Evolutionary conservation across 1,140 invertebrate genomes (phyloP).

Genomic region (Episyrphus balteatus): DNA sequence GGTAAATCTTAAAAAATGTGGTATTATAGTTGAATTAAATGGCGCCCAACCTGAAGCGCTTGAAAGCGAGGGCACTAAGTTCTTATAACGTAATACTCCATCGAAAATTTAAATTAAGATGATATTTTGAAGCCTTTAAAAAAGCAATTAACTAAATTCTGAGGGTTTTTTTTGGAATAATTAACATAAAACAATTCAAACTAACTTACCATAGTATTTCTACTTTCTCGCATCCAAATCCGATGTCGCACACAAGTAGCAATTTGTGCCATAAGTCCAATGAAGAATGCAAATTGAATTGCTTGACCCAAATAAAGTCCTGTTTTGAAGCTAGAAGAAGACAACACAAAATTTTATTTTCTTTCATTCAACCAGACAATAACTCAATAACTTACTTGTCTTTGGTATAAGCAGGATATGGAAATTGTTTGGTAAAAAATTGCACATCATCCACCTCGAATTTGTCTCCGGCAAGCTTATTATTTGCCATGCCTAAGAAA

Average conservation of each 20-base stretch:
- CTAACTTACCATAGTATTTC: constrained; percentile 47
- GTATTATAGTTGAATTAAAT: too few relatives aligned
- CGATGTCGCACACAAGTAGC: constrained; percentile 48
- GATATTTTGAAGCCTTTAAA: too few relatives aligned
- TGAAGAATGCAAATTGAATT: constrained; percentile 48
- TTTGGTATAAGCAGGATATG: constrained; percentile 52
- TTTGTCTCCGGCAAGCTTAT: constrained; percentile 5
- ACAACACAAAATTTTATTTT: not conserved
- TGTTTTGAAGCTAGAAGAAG: constrained; percentile 45
- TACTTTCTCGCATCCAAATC: constrained; percentile 53
- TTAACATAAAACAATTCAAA: too few relatives aligned
- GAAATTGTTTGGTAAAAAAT: constrained; percentile 52
- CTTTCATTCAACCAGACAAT: not conserved
- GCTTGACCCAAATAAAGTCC: constrained; percentile 52
- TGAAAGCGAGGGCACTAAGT: too few relatives aligned
- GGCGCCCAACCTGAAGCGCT: too few relatives aligned
- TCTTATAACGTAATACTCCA: too few relatives aligned
- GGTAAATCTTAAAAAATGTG: too few relatives aligned
- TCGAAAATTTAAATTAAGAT: too few relatives aligned
- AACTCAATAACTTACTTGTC: constrained; percentile 41
- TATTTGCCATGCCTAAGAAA: constrained; percentile 9
- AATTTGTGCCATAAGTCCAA: constrained; percentile 50
- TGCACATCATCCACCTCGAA: constrained; percentile 38
- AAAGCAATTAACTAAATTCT: too few relatives aligned
- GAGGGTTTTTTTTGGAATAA: too few relatives aligned